Evolutionary conservation across 2,113 vertebrate species (phyloP), one percentile per base, ranked within the genome.

Genomic region (Pelobates fuscus): DNA sequence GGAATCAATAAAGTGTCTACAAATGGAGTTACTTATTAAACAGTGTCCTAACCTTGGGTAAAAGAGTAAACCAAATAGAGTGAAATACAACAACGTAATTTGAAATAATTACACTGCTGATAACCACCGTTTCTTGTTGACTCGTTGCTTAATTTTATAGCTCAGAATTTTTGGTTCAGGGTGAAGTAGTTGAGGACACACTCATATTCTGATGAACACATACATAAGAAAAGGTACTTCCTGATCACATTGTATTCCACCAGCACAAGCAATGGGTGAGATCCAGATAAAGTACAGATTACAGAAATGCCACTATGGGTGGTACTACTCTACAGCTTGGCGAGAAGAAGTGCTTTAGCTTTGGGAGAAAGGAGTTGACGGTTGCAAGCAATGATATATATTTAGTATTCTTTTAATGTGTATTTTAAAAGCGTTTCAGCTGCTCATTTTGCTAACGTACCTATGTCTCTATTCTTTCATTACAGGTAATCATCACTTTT

Each of bases 221-320:
- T 3, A 17, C 44, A 49, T 49, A 55, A 21, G 52, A 23, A 8
- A 5, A 18, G 17, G 20, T 8, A 60, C 23, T 65, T 65, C 46
- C 49, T 74, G 71, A 15, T 23, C 32, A 37, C 18, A 26, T 57
- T 41, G 10, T 24, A 43, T 37, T 41, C 32, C 17, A 15, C 26
- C 49, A 65, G 10, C 2, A 4, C 24, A 68, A 37, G 54, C 64
- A 52, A 77, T 77, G 73, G 73, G 73, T 77, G 32, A 77, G 73
- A 68, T 20, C 11, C 26, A 55, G 18, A 44, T 17, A 27, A 24
- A 49, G 15, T 6, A 37, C 32, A 37, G 5, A 10, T n/a, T 37
- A 37, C 32, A 37, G 32, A 37, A 5, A 10, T 6, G 32, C 5
- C 32, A 37, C 32, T 6, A 37, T 10, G 32, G 32, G 10, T 37